Conservation (phyloP, 92 coral and sea anemone species). For the Umimayanthus chanpuru region DNA sequence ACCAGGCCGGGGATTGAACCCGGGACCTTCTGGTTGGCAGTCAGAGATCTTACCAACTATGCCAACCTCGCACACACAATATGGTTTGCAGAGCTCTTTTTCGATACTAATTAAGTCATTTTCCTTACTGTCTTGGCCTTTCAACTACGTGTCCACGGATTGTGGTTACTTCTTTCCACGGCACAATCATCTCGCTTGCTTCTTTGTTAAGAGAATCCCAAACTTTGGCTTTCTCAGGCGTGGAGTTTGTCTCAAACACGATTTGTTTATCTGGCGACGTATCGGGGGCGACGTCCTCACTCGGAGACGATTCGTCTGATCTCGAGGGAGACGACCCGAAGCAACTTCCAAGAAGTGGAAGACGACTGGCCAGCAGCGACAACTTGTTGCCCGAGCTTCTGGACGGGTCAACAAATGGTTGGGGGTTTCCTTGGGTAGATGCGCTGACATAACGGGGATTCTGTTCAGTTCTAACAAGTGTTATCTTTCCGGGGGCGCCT, state of each 20-base stretch:
- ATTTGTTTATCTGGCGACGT: not conserved
- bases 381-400: not conserved
- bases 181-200: not conserved
- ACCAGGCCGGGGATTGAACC: too few relatives aligned
- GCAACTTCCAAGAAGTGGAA: constrained; percentile 28
- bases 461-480: not conserved
- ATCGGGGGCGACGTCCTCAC: not conserved
- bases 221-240: constrained; percentile 19
- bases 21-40: too few relatives aligned
- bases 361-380: constrained; percentile 17
- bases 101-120: too few relatives aligned
- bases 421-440: constrained; percentile 5
- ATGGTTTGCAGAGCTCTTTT: too few relatives aligned
- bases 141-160: not conserved
- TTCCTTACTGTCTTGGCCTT: not conserved
- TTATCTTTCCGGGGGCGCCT: not conserved
- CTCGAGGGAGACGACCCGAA: constrained; percentile 24
- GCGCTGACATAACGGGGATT: not conserved
- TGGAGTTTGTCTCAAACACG: not conserved
- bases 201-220: constrained; percentile 21
- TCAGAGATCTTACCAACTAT: too few relatives aligned
- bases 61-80: too few relatives aligned
- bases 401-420: constrained; percentile 1
- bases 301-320: not conserved
- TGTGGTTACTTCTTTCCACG: not conserved